Conservation (phyloP, 2,113 vertebrate species). For the Gadus macrocephalus region DNA sequence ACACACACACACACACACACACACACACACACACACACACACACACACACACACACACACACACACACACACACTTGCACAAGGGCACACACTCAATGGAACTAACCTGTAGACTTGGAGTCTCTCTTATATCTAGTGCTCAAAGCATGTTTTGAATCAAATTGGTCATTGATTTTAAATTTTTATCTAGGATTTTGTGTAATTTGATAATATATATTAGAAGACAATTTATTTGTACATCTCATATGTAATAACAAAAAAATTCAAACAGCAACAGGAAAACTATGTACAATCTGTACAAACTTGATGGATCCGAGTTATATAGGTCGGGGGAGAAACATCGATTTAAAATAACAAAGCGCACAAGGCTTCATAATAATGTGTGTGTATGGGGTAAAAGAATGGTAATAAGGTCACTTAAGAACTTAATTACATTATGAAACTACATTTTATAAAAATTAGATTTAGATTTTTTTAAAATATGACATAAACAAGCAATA, state of each 20-base stretch:
- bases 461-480: constrained; percentile 51
- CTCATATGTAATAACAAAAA: constrained; percentile 59
- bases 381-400: constrained; percentile 38
- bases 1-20: background rate
- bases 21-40: background rate
- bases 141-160: constrained; percentile 67
- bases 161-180: constrained; percentile 55
- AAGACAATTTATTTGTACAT: constrained; percentile 78
- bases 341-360: constrained; percentile 45
- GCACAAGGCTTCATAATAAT: constrained; percentile 34
- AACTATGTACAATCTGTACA: constrained; percentile 75
- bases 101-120: constrained; percentile 53
- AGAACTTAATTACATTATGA: constrained; percentile 64
- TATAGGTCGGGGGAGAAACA: constrained; percentile 33
- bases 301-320: constrained; percentile 13
- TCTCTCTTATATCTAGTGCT: constrained; percentile 55
- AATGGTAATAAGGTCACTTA: constrained; percentile 69
- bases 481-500: constrained; percentile 56
- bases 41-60: constrained; percentile 1
- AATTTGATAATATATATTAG: constrained; percentile 78
- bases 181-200: constrained; percentile 48
- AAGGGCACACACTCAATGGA: constrained; percentile 51
- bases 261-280: constrained; percentile 64
- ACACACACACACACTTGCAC: constrained; percentile 25
- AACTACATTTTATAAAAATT: constrained; percentile 52